Conservation (phyloP, 64 coral and sea anemone species). For the Porites lutea region DNA sequence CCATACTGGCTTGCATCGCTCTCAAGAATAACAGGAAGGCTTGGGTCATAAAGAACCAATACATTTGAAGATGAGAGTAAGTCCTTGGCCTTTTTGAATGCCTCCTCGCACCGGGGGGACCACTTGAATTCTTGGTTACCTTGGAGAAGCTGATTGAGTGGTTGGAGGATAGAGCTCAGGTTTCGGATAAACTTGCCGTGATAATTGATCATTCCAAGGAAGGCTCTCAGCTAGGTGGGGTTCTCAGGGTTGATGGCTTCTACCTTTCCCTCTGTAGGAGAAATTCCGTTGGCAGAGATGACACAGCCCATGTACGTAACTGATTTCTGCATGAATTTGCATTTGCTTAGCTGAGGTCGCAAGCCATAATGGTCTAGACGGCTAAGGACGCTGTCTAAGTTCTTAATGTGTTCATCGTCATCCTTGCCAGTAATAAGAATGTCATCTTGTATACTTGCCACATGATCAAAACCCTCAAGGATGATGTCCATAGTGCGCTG, state of each 20-base stretch:
- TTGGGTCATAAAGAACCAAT: constrained; percentile 45
- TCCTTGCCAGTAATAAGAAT: not conserved
- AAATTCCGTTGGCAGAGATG: not conserved
- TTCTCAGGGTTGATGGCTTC: constrained; percentile 22
- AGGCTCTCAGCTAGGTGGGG: not conserved
- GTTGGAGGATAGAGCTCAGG: not conserved
- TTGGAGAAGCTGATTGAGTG: no score
- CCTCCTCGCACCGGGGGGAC: constrained; percentile 20
- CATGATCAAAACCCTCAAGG: not conserved
- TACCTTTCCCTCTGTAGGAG: not conserved
- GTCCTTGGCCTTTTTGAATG: constrained; percentile 18
- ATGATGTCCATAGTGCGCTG: constrained; percentile 2
- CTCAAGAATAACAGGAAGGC: constrained; percentile 42
- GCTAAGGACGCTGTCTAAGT: not conserved
- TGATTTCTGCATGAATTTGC: not conserved
- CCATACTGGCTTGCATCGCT: constrained; percentile 46
- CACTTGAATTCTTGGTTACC: not conserved
- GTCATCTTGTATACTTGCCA: not conserved
- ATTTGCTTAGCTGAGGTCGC: not conserved
- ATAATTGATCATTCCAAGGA: constrained; percentile 40
- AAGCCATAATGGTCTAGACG: not conserved
- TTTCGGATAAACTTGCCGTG: constrained; percentile 31
- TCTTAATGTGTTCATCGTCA: not conserved
- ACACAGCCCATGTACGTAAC: not conserved
- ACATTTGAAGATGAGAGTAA: constrained; percentile 21